phyloP scores from a whole-genome alignment of 2,888 invertebrate genomes.

The Penaeus monodon region DNA sequence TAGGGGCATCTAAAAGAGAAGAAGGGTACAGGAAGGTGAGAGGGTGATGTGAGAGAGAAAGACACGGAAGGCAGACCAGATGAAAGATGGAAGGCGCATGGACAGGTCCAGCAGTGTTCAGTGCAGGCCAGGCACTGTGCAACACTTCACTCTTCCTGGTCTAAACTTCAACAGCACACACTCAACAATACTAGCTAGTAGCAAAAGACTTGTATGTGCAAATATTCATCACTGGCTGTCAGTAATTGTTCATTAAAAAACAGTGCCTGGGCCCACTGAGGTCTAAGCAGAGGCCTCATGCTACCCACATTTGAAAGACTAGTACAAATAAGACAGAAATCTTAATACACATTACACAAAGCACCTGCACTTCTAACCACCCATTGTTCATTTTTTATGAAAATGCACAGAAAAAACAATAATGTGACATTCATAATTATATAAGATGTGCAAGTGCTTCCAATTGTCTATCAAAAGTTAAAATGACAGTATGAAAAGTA shows the following conservation, averaged over 20 bases:
- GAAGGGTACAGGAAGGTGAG: slow-evolving; percentile 40
- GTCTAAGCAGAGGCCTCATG: slow-evolving; percentile 52
- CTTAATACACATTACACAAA: slow-evolving; percentile 23
- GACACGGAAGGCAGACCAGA: slow-evolving; percentile 53
- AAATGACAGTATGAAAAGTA: slow-evolving; percentile 18
- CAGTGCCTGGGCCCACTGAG: slow-evolving; percentile 57
- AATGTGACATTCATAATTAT: too few relatives aligned
- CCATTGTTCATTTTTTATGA: neutral
- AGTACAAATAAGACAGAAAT: slow-evolving; percentile 16
- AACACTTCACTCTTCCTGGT: slow-evolving; percentile 25
- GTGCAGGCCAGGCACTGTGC: slow-evolving; percentile 56
- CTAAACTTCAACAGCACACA: slow-evolving; percentile 22
- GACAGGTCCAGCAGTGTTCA: slow-evolving; percentile 54
- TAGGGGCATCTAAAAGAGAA: slow-evolving; percentile 56
- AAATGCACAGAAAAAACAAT: too few relatives aligned
- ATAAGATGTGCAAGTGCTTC: slow-evolving; percentile 43
- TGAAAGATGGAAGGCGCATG: slow-evolving; percentile 50
- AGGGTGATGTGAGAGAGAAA: slow-evolving; percentile 59
- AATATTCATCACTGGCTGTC: slow-evolving; percentile 20
- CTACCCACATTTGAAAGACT: slow-evolving; percentile 43
- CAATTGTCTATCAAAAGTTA: slow-evolving; percentile 29
- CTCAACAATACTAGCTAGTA: slow-evolving; percentile 27
- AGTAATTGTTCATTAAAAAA: slow-evolving; percentile 24
- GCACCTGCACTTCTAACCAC: slow-evolving; percentile 47
- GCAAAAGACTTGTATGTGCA: slow-evolving; percentile 18